Evolutionary conservation across 2,113 vertebrate genomes (phyloP).

Genomic region (Oryctolagus cuniculus): mOryCun1.1 NC_091433.1:126927001-126927500

Average conservation of each 20-base stretch:
- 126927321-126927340: neutral
- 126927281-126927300: neutral
- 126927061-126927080: neutral
- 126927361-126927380: neutral
- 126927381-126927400: neutral
- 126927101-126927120: neutral
- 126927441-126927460: neutral
- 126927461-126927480: neutral
- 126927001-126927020: neutral
- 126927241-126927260: neutral
- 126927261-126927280: neutral
- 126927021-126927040: neutral
- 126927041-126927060: neutral
- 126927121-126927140: neutral
- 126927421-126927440: neutral
- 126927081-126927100: neutral
- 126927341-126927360: neutral
- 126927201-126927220: neutral
- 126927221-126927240: neutral
- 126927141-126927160: neutral
- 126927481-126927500: neutral
- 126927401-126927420: neutral
- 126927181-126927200: neutral
- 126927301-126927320: neutral
- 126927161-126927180: neutral